Conservation (phyloP, 2,113 vertebrate genomes). For the Acrocephalus arundinaceus region DNA sequence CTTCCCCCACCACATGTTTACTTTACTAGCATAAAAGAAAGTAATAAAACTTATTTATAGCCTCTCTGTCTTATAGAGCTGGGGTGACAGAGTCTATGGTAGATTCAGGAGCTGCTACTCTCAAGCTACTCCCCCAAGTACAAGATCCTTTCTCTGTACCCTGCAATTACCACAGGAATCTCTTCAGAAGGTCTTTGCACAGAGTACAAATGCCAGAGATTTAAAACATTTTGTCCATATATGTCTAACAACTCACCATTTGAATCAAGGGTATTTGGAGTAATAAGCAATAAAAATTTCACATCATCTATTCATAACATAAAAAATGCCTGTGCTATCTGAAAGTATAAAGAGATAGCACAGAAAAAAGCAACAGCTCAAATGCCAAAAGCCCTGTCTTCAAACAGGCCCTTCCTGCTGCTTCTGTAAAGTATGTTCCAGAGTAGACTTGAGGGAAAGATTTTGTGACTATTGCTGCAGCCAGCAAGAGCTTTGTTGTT, state of each 20-base stretch:
- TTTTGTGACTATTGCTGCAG: background rate
- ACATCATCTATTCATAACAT: background rate
- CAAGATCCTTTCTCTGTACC: background rate
- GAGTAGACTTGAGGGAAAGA: background rate
- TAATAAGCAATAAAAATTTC: background rate
- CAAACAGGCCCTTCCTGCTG: background rate
- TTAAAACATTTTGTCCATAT: background rate
- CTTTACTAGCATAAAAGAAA: background rate
- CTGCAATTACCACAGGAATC: background rate
- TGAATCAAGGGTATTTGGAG: background rate
- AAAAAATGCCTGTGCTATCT: background rate
- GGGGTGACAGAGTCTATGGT: accelerated
- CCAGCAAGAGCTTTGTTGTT: background rate
- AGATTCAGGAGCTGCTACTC: background rate
- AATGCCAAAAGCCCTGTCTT: background rate
- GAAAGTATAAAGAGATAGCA: background rate
- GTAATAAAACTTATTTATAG: background rate
- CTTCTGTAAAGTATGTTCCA: background rate
- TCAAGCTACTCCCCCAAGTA: background rate
- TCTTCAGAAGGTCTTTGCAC: background rate
- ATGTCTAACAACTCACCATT: background rate
- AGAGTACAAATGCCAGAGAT: background rate
- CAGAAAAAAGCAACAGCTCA: background rate
- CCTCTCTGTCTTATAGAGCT: accelerated
- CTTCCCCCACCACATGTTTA: background rate